Base-by-base conservation (phyloP, 2,888 invertebrate species). In the Stegana nigrithorax region DNA sequence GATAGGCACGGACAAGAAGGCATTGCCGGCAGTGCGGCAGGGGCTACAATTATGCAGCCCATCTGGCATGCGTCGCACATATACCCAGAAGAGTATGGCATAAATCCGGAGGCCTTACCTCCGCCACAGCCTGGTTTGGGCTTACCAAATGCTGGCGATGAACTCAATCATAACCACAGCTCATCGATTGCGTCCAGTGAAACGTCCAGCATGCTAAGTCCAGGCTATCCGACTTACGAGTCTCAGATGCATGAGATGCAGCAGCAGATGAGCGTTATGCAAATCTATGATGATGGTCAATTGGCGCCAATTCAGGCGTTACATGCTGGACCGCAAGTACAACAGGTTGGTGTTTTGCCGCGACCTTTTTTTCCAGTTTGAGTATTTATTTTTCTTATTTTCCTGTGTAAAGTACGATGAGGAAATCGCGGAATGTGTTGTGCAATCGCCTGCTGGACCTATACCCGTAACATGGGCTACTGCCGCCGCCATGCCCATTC, bases 201-300 rank as follows among this genome's bases (percentile, higher is more conserved):
- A 59, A 84, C 85, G 4, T 83, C 85, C 6, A 84, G 78, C 66
- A 81, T 85, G 80, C 61, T 85, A 32, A 85, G 85, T 72, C 85
- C 85, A 42, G 82, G 72, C 62, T 83, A 83, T 72, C 76, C 82
- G 60, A 81, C 85, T 4, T 84, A 83, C 61, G 84, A 84, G 67
- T 62, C 78, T 56, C 83, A 84, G 65, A 69, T 83, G 58, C 84
- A 83, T 47, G 84, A 84, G 39, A 71, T 84, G 59, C 83, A 84
- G 60, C 85, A 85, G 45, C 85, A 85, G 67, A 81, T 85, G 84
- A 70, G 81, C 23, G 81, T 83, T 5, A 75, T 85, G 80, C 85
- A 85, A 66, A 80, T 85, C 26, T 85, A 82, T 56, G 84, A 84
- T 59, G 81, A 84, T 70, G 73, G 8, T 73, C 75, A 69, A 72